Conservation (phyloP, 2,113 vertebrate species). For the Tychaedon coryphoeus region DNA sequence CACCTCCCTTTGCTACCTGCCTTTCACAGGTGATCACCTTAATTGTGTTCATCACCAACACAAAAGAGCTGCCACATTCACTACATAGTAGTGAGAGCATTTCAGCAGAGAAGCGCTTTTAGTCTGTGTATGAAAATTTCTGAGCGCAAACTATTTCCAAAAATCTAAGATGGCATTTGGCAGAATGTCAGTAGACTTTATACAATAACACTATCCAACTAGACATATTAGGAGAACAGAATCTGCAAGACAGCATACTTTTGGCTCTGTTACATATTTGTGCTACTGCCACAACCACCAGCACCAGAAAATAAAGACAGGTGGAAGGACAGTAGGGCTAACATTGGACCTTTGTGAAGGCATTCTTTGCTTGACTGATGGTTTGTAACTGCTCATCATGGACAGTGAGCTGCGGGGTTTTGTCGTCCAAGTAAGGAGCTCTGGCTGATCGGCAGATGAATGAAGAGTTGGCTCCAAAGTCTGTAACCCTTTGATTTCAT, state of each 20-base stretch:
- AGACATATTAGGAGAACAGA: constrained; percentile 48
- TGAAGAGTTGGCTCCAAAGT: background rate
- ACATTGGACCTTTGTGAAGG: background rate
- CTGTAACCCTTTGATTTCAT: constrained; percentile 19
- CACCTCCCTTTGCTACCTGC: background rate
- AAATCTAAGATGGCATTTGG: constrained; percentile 33
- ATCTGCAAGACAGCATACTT: constrained; percentile 44
- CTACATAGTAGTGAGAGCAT: background rate
- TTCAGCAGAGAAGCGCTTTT: background rate
- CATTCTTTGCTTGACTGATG: background rate
- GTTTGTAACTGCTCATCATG: background rate
- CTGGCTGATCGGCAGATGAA: background rate
- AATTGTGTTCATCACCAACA: background rate
- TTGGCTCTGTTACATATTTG: constrained; percentile 21
- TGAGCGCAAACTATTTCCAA: background rate
- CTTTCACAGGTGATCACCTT: background rate
- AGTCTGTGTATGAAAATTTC: background rate
- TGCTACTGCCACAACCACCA: background rate
- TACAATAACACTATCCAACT: background rate
- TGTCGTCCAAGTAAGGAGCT: background rate
- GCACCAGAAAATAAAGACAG: constrained; percentile 30
- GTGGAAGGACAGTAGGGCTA: background rate
- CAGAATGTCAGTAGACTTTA: constrained; percentile 44
- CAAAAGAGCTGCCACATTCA: background rate
- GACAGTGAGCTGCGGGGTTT: background rate